Conservation (phyloP, 2,888 invertebrate genomes). For the Heterodera filipjevi region DNA sequence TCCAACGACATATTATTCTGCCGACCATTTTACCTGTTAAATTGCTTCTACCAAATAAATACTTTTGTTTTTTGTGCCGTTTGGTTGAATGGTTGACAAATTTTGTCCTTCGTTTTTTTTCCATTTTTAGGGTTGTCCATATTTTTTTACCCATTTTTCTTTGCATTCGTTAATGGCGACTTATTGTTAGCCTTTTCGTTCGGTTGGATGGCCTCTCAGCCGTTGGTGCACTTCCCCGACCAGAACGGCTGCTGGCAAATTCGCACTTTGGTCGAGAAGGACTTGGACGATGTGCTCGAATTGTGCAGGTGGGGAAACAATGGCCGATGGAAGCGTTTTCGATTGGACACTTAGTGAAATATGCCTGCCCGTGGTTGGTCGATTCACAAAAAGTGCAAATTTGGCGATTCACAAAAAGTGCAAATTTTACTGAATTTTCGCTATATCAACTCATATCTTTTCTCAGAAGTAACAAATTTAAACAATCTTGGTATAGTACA, state of each 20-base stretch:
- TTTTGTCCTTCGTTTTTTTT: neutral
- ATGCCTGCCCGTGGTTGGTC: too few relatives aligned
- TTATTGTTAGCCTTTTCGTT: neutral
- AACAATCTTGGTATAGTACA: too few relatives aligned
- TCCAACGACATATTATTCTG: neutral
- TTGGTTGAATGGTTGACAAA: neutral
- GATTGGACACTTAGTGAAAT: too few relatives aligned
- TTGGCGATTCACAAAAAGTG: too few relatives aligned
- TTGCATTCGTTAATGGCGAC: neutral
- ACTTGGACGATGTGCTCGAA: slow-evolving; percentile 35
- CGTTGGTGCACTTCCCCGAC: neutral
- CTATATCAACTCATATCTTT: too few relatives aligned
- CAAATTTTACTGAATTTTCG: too few relatives aligned
- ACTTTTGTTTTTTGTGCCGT: too few relatives aligned
- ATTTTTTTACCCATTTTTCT: too few relatives aligned
- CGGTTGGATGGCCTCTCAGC: neutral
- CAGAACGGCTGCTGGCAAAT: slow-evolving; percentile 18
- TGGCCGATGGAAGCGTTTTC: too few relatives aligned
- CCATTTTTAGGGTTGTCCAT: too few relatives aligned
- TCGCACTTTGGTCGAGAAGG: slow-evolving; percentile 28
- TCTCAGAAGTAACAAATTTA: too few relatives aligned
- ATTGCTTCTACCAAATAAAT: neutral
- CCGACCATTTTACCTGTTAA: neutral
- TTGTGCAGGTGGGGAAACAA: slow-evolving; percentile 22
- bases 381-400: too few relatives aligned